phyloP scores from a whole-genome alignment of 2,888 invertebrate genomes.

The Ennomos fuscantarius region DNA sequence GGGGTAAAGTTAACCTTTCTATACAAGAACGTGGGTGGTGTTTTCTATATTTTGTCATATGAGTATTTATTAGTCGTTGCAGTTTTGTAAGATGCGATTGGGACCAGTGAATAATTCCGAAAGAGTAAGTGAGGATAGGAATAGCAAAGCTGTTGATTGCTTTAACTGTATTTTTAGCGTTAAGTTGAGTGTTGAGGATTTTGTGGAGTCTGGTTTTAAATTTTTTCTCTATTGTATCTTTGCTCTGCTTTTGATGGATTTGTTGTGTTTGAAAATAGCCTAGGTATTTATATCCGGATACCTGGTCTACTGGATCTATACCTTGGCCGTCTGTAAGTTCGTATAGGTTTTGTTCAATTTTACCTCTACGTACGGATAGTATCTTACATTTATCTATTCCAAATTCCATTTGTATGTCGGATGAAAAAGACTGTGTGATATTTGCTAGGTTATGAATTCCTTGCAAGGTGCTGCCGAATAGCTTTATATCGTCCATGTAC shows the following conservation, averaged over 20 bases:
- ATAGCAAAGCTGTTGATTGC: background rate
- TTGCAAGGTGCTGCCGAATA: background rate
- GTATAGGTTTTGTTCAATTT: background rate
- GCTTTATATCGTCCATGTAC: background rate
- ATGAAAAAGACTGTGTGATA: background rate
- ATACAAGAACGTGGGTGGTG: no score
- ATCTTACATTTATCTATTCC: slow-evolving; percentile 8
- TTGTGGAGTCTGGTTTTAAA: no score
- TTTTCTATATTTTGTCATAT: no score
- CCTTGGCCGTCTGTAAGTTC: background rate
- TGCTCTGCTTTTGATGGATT: no score
- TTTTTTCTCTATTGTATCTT: no score
- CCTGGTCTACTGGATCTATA: background rate
- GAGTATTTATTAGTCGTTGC: no score
- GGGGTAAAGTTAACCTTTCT: no score
- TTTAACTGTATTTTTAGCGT: background rate
- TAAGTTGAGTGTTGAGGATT: no score
- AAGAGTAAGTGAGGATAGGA: background rate
- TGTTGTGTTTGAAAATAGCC: no score
- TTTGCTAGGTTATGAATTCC: background rate
- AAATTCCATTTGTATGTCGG: slow-evolving; percentile 4
- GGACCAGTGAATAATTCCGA: background rate
- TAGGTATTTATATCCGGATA: background rate
- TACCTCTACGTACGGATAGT: background rate
- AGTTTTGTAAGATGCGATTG: background rate